Base-by-base conservation (phyloP, 2,113 vertebrate genomes). In the Spea bombifrons region DNA sequence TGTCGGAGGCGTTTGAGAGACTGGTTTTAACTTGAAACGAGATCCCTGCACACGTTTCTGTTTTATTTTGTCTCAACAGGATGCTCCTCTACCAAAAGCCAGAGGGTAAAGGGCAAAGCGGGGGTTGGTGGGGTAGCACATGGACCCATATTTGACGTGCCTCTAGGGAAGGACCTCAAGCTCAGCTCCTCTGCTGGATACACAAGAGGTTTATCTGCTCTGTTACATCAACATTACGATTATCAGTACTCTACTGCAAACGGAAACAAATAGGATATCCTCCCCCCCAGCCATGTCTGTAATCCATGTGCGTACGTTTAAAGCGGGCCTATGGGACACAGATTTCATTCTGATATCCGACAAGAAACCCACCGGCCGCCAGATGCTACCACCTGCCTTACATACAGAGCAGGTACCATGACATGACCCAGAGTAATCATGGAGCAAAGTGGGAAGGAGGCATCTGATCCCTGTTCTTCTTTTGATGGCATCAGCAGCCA, bases 201-300 rank as follows among this genome's bases (percentile, higher is more conserved):
- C 67, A 78, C 63, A 83, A 45, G 81, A 75, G 73, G 79, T 85
- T 73, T 83, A 84, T 86, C 46, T 83, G 84, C 81, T 83, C 85
- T 86, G 82, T 82, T 68, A 86, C 49, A 85, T 84, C 86, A 84
- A 86, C 86, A 81, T 78, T 74, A 53, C 87, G 88, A 90, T 92
- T 89, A 90, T 88, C 87, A 77, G 84, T 55, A 83, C 80, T 82
- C 84, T 88, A 92, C 90, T 87, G 84, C 86, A 90, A 91, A 85
- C 84, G 87, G 90, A 92, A 92, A 89, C 83, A 52, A 90, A 91
- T 90, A 85, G 88, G 90, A 92, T 90, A 90, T 88, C 85, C 88
- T 90, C 88, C 84, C 50, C 87, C 85, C 86, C 87, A 84, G 85
- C 83, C 86, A 82, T 73, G 71, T 73, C 70, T 80, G 77, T 30